A percentile compares a stretch with the other conserved stretches of the same genome.
phyloP scores from a whole-genome alignment of 2,113 vertebrate genomes.

The Rhinopomastus cyanomelas region DNA sequence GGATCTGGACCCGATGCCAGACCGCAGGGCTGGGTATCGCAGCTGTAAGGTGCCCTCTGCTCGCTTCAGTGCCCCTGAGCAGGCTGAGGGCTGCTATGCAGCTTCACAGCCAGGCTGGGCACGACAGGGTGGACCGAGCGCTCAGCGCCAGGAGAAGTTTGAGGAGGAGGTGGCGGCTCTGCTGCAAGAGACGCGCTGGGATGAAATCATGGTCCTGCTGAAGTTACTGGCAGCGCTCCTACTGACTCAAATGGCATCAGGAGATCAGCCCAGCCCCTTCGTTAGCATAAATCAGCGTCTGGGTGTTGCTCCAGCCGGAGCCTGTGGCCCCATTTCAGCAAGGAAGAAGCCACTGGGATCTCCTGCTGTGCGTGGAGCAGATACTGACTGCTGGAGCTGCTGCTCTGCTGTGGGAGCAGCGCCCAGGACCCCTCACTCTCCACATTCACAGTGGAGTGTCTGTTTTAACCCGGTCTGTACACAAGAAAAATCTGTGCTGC shows the following conservation, averaged over 20 bases:
- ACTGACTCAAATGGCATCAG: background rate
- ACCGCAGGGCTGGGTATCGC: accelerated
- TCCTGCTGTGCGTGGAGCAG: background rate
- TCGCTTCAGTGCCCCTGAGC: accelerated
- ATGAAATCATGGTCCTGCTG: background rate
- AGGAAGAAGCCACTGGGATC: background rate
- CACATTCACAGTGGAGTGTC: accelerated
- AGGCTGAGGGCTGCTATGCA: accelerated
- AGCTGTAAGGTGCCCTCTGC: accelerated
- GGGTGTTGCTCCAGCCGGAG: accelerated
- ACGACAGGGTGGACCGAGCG: too few relatives aligned
- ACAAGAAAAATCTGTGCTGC: background rate
- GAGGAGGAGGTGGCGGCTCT: accelerated
- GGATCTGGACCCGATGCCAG: background rate
- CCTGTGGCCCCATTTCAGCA: background rate
- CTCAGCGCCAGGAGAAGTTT: too few relatives aligned
- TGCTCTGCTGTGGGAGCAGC: accelerated
- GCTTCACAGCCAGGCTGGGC: background rate
- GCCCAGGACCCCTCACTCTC: background rate
- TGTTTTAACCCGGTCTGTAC: background rate
- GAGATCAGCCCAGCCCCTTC: background rate
- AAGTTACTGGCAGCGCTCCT: background rate
- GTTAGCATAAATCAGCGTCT: background rate
- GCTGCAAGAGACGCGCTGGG: accelerated
- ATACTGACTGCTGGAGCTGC: accelerated